Evolutionary conservation across 2,888 invertebrate species (phyloP).

Genomic region (Rhagophthalmus giganteus): DNA sequence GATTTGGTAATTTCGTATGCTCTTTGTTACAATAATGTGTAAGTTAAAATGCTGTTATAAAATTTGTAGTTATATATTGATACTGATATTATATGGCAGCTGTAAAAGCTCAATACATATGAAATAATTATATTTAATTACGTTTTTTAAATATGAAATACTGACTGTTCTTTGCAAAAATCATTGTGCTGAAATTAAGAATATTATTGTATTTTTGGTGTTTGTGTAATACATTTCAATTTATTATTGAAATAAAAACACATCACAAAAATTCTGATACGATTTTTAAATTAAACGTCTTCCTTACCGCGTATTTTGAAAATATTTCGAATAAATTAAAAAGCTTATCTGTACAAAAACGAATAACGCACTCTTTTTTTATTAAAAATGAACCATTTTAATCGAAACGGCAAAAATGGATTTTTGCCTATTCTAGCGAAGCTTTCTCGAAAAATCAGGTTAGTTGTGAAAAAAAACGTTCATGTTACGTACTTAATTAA

Average conservation of each 20-base stretch:
- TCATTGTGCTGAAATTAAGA: neutral
- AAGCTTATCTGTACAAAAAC: too few species aligned
- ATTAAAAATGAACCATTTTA: too few species aligned
- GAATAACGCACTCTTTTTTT: too few species aligned
- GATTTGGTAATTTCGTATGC: constrained; percentile 21
- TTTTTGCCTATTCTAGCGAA: too few species aligned
- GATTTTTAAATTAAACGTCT: neutral
- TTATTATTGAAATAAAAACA: neutral
- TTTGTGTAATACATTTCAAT: neutral
- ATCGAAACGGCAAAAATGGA: too few species aligned
- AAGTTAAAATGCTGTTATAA: constrained; percentile 23
- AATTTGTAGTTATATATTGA: constrained; percentile 19
- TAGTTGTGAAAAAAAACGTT: too few species aligned
- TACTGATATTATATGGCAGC: constrained; percentile 10
- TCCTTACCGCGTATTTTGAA: neutral
- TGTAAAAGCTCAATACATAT: neutral
- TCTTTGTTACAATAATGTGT: constrained; percentile 28
- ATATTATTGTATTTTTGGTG: neutral
- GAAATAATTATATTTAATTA: constrained; percentile 10
- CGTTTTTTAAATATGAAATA: neutral
- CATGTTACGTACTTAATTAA: too few species aligned
- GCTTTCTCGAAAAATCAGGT: too few species aligned
- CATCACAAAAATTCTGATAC: neutral
- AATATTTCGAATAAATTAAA: too few species aligned
- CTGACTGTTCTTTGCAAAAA: neutral